Evolutionary conservation across 1,140 invertebrate genomes (phyloP).

Genomic region (Listronotus bonariensis): DNA sequence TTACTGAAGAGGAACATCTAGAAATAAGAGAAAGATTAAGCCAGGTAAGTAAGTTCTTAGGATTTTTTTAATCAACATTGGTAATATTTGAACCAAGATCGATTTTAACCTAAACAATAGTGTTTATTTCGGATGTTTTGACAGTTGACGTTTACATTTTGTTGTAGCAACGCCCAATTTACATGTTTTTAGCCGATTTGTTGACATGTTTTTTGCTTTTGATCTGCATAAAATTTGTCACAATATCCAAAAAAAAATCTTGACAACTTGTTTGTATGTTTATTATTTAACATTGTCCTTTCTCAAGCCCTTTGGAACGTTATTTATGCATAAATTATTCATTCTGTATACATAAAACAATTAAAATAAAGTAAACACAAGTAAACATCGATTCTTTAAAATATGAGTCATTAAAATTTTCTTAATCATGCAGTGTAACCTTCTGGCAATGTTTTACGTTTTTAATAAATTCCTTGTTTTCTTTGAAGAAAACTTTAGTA

Average conservation of each 20-base stretch:
- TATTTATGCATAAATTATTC: too few species aligned
- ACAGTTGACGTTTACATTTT: conserved; percentile 23
- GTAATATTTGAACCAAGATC: conserved; percentile 9
- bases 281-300: too few species aligned
- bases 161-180: conserved; percentile 34
- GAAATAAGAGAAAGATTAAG: conserved; percentile 55
- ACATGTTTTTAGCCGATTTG: conserved; percentile 5
- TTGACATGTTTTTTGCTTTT: background rate
- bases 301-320: too few species aligned
- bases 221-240: too few species aligned
- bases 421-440: conserved; percentile 25
- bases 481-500: background rate
- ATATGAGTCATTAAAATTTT: background rate
- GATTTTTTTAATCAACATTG: conserved; percentile 1
- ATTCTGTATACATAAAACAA: too few species aligned
- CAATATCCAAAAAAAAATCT: too few species aligned
- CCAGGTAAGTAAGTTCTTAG: conserved; percentile 43
- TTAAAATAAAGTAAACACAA: too few species aligned
- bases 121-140: conserved; percentile 29
- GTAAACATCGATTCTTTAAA: too few species aligned
- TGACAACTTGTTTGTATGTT: too few species aligned
- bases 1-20: conserved; percentile 52
- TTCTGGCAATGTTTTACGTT: conserved; percentile 9
- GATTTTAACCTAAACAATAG: conserved; percentile 33
- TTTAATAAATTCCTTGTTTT: background rate